These are phyloP conservation scores for Cydia strobilella DNA, from an alignment of 1,140 invertebrate genomes.

Conservation along the genomic window DNA sequence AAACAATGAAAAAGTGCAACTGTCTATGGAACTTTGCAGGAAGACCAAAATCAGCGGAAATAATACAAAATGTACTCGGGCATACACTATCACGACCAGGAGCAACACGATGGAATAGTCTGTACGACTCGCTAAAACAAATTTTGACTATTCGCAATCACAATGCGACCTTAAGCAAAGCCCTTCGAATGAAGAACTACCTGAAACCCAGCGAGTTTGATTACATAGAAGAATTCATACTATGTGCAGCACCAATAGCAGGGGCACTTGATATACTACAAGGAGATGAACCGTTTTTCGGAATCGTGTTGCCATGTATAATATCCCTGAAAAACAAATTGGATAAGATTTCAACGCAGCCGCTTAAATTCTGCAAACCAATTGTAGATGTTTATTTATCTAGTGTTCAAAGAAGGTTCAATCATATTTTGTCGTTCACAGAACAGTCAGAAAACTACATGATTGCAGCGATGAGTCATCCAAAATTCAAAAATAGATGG, in stretches of 20 bases:
- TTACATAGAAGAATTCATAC: conserved; percentile 39
- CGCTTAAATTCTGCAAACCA: conserved; percentile 35
- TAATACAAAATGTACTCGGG: conserved; percentile 38
- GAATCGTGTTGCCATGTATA: conserved; percentile 37
- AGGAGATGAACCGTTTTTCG: conserved; percentile 37
- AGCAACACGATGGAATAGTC: conserved; percentile 40
- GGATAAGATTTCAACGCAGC: conserved; percentile 36
- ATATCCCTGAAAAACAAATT: conserved; percentile 35
- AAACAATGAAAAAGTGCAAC: conserved; percentile 39
- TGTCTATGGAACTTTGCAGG: conserved; percentile 41
- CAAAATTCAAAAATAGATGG: conserved; percentile 37
- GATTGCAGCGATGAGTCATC: too few species aligned
- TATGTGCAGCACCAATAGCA: conserved; percentile 37
- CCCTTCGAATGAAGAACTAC: conserved; percentile 21
- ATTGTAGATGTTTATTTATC: conserved; percentile 35
- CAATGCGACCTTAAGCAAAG: conserved; percentile 31
- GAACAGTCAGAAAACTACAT: too few species aligned
- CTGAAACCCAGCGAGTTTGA: conserved; percentile 35
- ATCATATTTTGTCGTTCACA: conserved; percentile 33
- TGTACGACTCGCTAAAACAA: conserved; percentile 34
- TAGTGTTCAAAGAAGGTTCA: conserved; percentile 37
- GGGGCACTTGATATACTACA: conserved; percentile 39
- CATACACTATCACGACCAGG: conserved; percentile 38
- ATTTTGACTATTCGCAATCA: conserved; percentile 34
- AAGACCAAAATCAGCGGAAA: conserved; percentile 37